Conservation (phyloP, 1,140 invertebrate species). For the Diploscapter pachys region DNA sequence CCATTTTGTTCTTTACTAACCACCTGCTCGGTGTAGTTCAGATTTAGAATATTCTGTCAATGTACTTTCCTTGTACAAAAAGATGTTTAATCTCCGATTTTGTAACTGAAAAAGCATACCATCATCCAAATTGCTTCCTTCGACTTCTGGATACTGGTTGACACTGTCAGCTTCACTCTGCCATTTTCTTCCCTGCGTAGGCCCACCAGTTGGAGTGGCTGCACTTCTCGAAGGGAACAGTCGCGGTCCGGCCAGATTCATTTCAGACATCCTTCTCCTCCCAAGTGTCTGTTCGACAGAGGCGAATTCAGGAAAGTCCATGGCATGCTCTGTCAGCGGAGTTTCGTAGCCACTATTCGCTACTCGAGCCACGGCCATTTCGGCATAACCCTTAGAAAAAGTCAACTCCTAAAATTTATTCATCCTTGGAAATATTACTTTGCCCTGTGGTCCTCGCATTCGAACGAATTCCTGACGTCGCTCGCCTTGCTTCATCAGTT, state of each 20-base stretch:
- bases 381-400: conserved; percentile 74
- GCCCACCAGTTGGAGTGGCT: conserved; percentile 20
- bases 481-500: conserved; percentile 78
- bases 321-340: conserved; percentile 76
- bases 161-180: conserved; percentile 53
- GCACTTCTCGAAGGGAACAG: conserved; percentile 41
- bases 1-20: too few relatives aligned
- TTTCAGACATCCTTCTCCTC: conserved; percentile 52
- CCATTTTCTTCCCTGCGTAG: conserved; percentile 44
- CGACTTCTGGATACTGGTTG: conserved; percentile 52
- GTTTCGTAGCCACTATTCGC: conserved; percentile 86
- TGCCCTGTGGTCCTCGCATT: conserved; percentile 92
- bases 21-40: too few relatives aligned
- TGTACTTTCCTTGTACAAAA: too few relatives aligned
- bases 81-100: too few relatives aligned
- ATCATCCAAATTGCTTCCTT: conserved; percentile 41
- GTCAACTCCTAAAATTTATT: conserved; percentile 1
- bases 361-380: conserved; percentile 90
- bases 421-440: conserved; percentile 57
- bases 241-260: conserved; percentile 49
- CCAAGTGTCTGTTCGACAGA: conserved; percentile 36
- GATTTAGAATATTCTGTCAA: too few relatives aligned
- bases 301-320: conserved; percentile 44
- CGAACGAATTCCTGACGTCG: conserved; percentile 87
- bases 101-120: conserved; percentile 6